Percentiles rank a stretch among this genome's conserved stretches.
phyloP scores from a whole-genome alignment of 2,113 vertebrate genomes.

The Solea solea region DNA sequence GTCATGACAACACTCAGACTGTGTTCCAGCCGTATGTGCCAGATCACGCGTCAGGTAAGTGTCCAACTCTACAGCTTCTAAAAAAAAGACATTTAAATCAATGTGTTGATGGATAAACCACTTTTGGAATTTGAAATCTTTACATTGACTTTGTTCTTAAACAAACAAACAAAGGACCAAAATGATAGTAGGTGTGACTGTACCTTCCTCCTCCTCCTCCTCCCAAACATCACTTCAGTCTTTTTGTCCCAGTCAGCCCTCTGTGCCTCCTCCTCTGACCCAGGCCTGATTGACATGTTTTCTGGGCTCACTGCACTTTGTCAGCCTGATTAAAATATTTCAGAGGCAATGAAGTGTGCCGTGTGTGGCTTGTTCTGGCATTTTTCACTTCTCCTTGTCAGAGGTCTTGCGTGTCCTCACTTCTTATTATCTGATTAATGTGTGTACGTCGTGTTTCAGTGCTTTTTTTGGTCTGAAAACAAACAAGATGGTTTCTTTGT shows the following conservation, averaged over 20 bases:
- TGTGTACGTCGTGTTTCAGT: neutral
- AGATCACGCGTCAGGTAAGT: constrained; percentile 59
- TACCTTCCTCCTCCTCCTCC: neutral
- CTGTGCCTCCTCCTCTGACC: constrained; percentile 47
- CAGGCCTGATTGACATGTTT: constrained; percentile 69
- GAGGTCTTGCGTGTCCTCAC: constrained; percentile 9
- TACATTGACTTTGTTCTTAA: too few species aligned
- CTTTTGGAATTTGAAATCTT: too few species aligned
- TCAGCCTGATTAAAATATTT: constrained; percentile 78
- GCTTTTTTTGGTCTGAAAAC: neutral
- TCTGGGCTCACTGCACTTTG: constrained; percentile 51
- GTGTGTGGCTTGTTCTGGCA: constrained; percentile 39
- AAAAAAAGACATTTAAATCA: too few species aligned
- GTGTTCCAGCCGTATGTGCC: constrained; percentile 75
- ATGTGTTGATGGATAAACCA: neutral
- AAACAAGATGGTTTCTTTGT: neutral
- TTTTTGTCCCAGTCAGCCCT: neutral
- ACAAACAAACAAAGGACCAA: too few species aligned
- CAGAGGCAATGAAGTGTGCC: constrained; percentile 62
- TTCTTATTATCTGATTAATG: constrained; percentile 8
- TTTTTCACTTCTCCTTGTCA: constrained; percentile 9
- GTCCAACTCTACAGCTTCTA: neutral
- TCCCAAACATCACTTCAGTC: too few species aligned
- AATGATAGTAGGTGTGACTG: constrained; percentile 3
- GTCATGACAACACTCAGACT: constrained; percentile 78